Base-by-base conservation (phyloP, 2,113 vertebrate species). In the Sapajus apella region DNA sequence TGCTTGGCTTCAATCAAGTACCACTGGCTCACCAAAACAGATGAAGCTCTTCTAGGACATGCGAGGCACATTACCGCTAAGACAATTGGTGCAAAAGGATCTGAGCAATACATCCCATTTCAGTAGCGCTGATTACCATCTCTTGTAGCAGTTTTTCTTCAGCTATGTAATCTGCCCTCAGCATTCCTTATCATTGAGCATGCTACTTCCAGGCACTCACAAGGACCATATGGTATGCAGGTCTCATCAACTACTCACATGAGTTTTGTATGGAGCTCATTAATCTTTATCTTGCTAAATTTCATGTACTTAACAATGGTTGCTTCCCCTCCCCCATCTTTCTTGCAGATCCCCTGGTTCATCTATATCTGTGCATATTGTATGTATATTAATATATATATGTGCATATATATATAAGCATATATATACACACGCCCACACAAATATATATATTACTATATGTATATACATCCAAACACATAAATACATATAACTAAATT, bases 251-350 rank as follows among this genome's bases (percentile, higher is more conserved):
- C 21, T 43, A 56, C 25, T 76, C 13, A 6, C 6, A 50, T 27
- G 45, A 23, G n/a, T 73, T 84, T 86, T 94, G 61, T 50, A 8
- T 13, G 21, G 32, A 90, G 6, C 43, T 97, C 66, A 43, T 25
- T 70, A 87, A 70, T 82, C 9, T 88, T 81, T 81, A 77, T 85
- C 30, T 83, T 16, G 52, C 90, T 80, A 52, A 83, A 20, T 93
- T 86, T 83, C 9, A 83, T 95, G 94, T 95, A 35, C 23, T 56
- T 95, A 58, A 93, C 86, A 30, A 12, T 72, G 70, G 11, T 70
- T 50, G 43, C 90, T 85, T 79, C 0, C 8, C 5, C 8, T n/a
- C 9, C 5, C 8, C 21, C 16, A 75, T 58, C 3, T 56, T 77
- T 86, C 94, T 80, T 55, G 61, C 4, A 85, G 35, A 76, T 2